A percentile compares a stretch with the other conserved stretches of the same genome.
phyloP scores from a whole-genome alignment of 64 coral and sea anemone species.

The Stylophora pistillata region DNA sequence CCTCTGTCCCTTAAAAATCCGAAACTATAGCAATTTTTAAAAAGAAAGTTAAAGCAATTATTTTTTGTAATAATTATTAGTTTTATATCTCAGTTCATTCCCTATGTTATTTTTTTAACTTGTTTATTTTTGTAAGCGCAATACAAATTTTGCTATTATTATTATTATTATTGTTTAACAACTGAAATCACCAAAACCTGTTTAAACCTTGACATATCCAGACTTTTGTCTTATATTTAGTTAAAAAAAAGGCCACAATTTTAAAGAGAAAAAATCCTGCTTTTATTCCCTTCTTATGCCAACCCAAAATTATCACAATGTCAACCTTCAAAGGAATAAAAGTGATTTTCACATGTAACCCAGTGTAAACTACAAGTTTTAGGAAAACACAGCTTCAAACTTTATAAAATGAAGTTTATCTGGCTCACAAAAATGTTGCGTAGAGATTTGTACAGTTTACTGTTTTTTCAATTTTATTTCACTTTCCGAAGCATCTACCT shows the following conservation, averaged over 20 bases:
- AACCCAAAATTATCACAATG: conserved; percentile 9
- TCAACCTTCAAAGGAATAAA: conserved; percentile 12
- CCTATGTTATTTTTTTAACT: too few species aligned
- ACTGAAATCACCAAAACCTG: background rate
- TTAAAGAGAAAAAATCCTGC: background rate
- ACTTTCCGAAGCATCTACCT: conserved; percentile 1
- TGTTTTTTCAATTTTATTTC: background rate
- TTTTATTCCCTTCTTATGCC: background rate
- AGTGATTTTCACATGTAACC: conserved; percentile 20
- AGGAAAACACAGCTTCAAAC: conserved; percentile 3
- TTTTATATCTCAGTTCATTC: too few species aligned
- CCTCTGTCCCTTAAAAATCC: too few species aligned
- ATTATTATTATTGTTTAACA: too few species aligned
- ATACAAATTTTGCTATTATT: too few species aligned
- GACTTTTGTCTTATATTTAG: too few species aligned
- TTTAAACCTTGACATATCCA: too few species aligned
- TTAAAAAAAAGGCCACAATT: background rate
- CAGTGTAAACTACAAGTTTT: conserved; percentile 27
- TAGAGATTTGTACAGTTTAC: background rate
- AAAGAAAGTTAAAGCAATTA: too few species aligned
- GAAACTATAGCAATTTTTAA: too few species aligned
- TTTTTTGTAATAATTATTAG: too few species aligned
- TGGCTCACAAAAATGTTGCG: too few species aligned
- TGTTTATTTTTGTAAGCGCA: too few species aligned
- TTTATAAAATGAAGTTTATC: background rate